These are phyloP conservation scores for Tolypeutes matacus DNA, from an alignment of 2,797 vertebrate species.

Conservation along the genomic window DNA sequence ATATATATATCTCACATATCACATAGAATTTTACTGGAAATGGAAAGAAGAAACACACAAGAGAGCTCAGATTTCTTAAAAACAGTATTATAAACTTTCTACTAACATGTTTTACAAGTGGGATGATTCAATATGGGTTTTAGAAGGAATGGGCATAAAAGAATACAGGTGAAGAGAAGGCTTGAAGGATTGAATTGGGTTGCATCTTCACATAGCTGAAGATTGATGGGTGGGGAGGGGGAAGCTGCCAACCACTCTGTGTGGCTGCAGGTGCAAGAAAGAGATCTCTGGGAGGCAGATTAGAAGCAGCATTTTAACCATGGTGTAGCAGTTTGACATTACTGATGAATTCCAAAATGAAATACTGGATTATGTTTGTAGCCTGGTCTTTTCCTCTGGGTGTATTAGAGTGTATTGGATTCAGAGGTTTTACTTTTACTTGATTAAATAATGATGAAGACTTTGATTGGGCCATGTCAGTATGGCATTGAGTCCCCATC, in stretches of 20 bases:
- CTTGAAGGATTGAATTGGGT: too few species aligned
- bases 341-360: too few species aligned
- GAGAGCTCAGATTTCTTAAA: neutral
- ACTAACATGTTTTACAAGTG: too few species aligned
- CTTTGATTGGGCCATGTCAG: too few species aligned
- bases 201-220: neutral
- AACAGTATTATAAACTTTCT: neutral
- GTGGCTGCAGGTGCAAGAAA: accelerated
- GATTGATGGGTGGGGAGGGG: too few species aligned
- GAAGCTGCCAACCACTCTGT: neutral
- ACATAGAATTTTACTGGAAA: neutral
- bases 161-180: neutral
- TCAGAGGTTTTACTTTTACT: too few species aligned
- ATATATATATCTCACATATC: neutral
- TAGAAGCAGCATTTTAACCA: neutral
- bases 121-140: accelerated
- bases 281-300: neutral
- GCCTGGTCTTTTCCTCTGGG: too few species aligned
- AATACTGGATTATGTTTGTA: too few species aligned
- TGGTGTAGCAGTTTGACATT: too few species aligned
- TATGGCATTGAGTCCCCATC: too few species aligned
- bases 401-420: too few species aligned
- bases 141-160: accelerated
- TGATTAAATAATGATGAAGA: too few species aligned
- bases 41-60: neutral